Conservation (phyloP, 2,797 vertebrate species). For the Sciurus carolinensis region DNA sequence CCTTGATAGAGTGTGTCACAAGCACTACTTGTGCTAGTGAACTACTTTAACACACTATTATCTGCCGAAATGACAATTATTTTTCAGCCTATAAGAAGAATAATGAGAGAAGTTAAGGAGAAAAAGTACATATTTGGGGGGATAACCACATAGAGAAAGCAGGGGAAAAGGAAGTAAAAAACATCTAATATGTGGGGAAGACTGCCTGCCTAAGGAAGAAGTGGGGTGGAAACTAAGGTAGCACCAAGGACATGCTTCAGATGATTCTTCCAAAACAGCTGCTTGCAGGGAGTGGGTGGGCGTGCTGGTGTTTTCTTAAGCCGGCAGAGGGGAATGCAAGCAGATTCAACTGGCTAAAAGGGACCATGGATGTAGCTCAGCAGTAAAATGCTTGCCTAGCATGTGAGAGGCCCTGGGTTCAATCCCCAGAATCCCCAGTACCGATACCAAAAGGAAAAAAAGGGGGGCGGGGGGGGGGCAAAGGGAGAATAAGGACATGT, state of each 20-base stretch:
- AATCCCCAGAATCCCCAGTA: no score
- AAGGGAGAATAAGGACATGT: neutral
- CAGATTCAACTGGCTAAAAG: neutral
- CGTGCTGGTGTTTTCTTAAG: neutral
- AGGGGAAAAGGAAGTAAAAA: neutral
- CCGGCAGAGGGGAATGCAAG: neutral
- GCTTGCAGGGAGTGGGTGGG: neutral
- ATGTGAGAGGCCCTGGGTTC: no score
- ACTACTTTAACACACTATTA: neutral
- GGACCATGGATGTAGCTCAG: no score
- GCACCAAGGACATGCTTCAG: neutral
- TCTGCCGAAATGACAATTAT: neutral
- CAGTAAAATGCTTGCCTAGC: no score
- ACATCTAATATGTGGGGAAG: neutral
- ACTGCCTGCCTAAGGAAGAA: neutral
- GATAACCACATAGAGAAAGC: neutral
- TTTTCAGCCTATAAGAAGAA: slow-evolving; percentile 41
- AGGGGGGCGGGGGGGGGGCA: no score
- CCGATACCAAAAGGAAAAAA: no score
- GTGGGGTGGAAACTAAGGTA: neutral
- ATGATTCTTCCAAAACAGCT: slow-evolving; percentile 7
- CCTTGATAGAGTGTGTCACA: neutral
- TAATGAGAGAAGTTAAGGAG: neutral
- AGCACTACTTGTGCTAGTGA: neutral
- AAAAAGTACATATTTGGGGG: slow-evolving; percentile 2